Conservation (phyloP, 2,113 vertebrate genomes). For the Callochromis pleurospilus region DNA sequence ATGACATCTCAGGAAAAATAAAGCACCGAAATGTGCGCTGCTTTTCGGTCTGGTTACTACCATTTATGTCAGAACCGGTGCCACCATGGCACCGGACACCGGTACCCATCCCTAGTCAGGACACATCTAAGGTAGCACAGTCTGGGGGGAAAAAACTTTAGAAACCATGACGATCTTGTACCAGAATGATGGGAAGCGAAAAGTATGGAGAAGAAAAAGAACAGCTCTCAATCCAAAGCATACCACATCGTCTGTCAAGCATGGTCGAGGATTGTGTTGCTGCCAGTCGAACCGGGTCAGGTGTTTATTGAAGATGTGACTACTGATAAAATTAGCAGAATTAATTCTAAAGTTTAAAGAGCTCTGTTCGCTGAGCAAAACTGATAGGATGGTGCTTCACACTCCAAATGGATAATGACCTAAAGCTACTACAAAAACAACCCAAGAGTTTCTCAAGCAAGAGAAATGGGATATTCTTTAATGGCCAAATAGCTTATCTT, state of each 20-base stretch:
- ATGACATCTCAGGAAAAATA: fast-evolving
- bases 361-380: not conserved
- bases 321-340: not conserved
- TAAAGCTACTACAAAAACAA: not conserved
- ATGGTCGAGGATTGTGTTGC: not conserved
- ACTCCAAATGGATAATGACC: not conserved
- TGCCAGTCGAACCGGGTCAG: not conserved
- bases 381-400: not conserved
- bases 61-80: no score
- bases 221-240: not conserved
- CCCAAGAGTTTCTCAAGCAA: not conserved
- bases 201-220: not conserved
- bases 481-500: not conserved
- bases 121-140: not conserved
- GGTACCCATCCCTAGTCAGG: no score
- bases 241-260: not conserved
- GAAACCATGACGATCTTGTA: not conserved
- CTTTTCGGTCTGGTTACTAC: no score
- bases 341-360: not conserved
- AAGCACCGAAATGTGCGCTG: no score
- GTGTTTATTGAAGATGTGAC: not conserved
- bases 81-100: no score
- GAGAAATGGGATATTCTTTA: not conserved
- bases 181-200: not conserved
- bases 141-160: fast-evolving